Base-by-base conservation (phyloP, 2,113 vertebrate genomes). In the Catharus minimus region DNA sequence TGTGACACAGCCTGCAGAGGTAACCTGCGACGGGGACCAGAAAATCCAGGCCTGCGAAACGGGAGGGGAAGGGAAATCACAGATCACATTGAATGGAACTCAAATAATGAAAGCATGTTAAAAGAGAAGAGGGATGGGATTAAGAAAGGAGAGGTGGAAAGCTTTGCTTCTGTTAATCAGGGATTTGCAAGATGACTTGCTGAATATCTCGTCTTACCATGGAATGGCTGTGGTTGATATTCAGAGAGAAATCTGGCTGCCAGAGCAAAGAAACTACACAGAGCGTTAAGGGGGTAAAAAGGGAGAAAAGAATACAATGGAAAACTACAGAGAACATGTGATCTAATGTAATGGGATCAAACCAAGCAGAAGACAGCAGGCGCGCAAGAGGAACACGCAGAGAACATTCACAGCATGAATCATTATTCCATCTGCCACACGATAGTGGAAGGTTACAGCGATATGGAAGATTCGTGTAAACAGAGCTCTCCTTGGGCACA, bases 1-100 rank as follows among this genome's bases (percentile, higher is more conserved):
- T 98, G 95, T 97, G 98, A 97, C 99, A 99, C 93, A 99, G 94
- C 78, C 97, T 98, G 96, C 99, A 99, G 94, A 99, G 97, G 60
- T 99, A 99, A 90, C 99, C 99, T 79, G 98, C 98, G 39, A 98
- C 99, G 7, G 99, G 99, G 91, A 99, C 98, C 96, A 99, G 97
- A 94, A 98, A 99, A 95, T 98, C 99, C 95, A 98, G 97, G 57
- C 99, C 99, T 99, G 96, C 9, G 68, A 92, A 92, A 94, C 50
- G 61, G 96, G 96, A 97, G 95, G 95, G 94, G 94, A 94, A 94
- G 94, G 94, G 93, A 92, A 94, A 96, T 96, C 96, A 97, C 92
- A 94, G 95, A 95, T 97, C 94, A 96, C 96, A 95, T 95, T 96
- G 97, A 97, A 97, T 91, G 93, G 95, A 96, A 96, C 88, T 95